A percentile compares a stretch with the other conserved stretches of the same genome.
Conservation (phyloP, 2,797 vertebrate genomes). For the Pseudotriccus pelzelni region DNA sequence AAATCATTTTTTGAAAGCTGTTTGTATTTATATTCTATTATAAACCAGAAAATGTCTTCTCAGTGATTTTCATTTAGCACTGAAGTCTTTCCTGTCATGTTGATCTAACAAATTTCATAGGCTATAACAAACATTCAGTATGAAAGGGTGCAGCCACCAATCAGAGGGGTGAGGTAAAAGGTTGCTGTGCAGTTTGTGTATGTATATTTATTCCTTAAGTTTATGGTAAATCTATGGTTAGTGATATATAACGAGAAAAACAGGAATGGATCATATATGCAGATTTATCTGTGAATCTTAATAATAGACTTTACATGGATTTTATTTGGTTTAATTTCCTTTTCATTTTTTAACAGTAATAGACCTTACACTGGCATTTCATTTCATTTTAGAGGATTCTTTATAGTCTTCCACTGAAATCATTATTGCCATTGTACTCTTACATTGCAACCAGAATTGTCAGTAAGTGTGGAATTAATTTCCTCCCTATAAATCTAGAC, state of each 20-base stretch:
- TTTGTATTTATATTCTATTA: background rate
- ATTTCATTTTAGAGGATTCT: background rate
- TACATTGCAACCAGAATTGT: background rate
- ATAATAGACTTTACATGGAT: background rate
- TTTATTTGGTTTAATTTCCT: conserved; percentile 31
- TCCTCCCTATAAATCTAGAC: background rate
- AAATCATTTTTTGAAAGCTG: background rate
- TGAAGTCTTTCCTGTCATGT: background rate
- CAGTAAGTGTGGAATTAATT: background rate
- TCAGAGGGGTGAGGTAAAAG: background rate
- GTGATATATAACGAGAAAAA: background rate
- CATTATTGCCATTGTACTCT: background rate
- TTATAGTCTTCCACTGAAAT: background rate
- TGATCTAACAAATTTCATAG: background rate
- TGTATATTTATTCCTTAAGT: background rate
- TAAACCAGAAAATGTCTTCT: background rate
- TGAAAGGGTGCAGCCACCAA: background rate
- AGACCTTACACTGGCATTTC: background rate
- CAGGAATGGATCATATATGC: background rate
- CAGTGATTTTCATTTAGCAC: background rate
- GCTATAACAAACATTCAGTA: background rate
- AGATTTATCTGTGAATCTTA: background rate
- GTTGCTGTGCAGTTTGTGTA: background rate
- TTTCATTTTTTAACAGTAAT: background rate
- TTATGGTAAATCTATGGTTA: background rate